Percentiles rank a stretch among this genome's conserved stretches.
phyloP scores from a whole-genome alignment of 1,140 invertebrate species.

The Caenorhabditis inopinata region DNA sequence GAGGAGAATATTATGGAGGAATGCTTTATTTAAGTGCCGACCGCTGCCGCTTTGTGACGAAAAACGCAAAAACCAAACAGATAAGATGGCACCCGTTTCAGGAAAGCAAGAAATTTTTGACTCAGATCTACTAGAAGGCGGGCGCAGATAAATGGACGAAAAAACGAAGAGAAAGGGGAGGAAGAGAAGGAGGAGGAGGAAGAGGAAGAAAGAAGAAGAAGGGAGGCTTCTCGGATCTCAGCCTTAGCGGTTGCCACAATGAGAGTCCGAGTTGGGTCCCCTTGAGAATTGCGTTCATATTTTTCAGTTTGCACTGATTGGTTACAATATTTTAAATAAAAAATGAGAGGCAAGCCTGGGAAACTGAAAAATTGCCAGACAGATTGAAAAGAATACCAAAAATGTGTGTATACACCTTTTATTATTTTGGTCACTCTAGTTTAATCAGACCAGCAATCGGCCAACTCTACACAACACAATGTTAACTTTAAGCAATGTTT shows the following conservation, averaged over 20 bases:
- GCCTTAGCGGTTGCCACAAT: background rate
- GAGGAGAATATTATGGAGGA: background rate
- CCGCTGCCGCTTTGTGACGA: background rate
- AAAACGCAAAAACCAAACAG: constrained; percentile 6
- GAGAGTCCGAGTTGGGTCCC: background rate
- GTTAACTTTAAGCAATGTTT: no score
- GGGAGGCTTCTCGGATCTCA: background rate
- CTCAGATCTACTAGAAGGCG: constrained; percentile 28
- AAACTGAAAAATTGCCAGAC: no score
- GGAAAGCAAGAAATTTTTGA: constrained; percentile 32
- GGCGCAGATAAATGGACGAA: constrained; percentile 23
- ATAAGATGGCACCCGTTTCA: constrained; percentile 33
- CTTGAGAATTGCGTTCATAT: constrained; percentile 24
- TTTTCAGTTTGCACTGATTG: constrained; percentile 30
- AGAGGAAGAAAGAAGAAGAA: background rate
- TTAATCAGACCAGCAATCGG: no score
- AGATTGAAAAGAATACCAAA: no score
- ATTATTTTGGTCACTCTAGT: no score
- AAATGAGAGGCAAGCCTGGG: no score
- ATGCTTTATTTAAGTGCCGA: background rate
- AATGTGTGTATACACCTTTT: no score
- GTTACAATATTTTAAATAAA: background rate
- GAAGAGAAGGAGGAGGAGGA: background rate
- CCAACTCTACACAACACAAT: no score
- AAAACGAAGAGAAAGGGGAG: constrained; percentile 5